Evolutionary conservation across 2,797 vertebrate species (phyloP), one percentile per base, ranked within the genome.

Genomic region (Cetoscarus ocellatus): DNA sequence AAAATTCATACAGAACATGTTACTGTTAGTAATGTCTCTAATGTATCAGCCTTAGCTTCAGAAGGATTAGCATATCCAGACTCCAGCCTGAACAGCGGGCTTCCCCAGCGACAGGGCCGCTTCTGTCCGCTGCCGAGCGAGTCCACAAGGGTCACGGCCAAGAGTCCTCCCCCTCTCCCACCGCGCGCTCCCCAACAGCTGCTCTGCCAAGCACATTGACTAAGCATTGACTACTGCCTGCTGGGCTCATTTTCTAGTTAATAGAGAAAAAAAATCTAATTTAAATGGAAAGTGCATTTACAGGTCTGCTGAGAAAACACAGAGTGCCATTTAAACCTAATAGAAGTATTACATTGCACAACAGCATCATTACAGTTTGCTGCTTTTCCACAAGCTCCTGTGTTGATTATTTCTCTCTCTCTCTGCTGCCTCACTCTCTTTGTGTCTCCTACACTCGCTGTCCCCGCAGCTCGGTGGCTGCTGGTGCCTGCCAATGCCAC

Each of bases 131-230:
- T 69, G 61, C 80, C 75, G 75, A 83, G 91, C 82, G 80, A 84
- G 87, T 91, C 85, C 75, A 64, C 83, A 71, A 86, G 89, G 90
- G 92, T 91, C 90, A 91, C 69, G 67, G 87, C 82, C 90, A 87
- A 84, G 62, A 85, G 88, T 77, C 84, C 87, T 75, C 84, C 88
- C 85, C 88, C 86, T 71, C 85, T 80, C 59, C 86, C 80, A 80
- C 66, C 14, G 52, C 61, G 52, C 77, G 65, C 80, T 77, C 80
- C 75, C 80, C 81, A 90, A 92, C 91, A 92, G 90, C 89, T 92
- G 91, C 88, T 90, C 80, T 80, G 83, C 89, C 84, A 80, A 89
- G 87, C 91, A 84, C 89, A 87, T 88, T 90, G 89, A 85, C 90
- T 87, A 76, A 86, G 77, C 91, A 88, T 87, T 90, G 88, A 84